These are phyloP conservation scores for Aspiorhynchus laticeps DNA, from an alignment of 2,113 vertebrate species.

Conservation along the genomic window DNA sequence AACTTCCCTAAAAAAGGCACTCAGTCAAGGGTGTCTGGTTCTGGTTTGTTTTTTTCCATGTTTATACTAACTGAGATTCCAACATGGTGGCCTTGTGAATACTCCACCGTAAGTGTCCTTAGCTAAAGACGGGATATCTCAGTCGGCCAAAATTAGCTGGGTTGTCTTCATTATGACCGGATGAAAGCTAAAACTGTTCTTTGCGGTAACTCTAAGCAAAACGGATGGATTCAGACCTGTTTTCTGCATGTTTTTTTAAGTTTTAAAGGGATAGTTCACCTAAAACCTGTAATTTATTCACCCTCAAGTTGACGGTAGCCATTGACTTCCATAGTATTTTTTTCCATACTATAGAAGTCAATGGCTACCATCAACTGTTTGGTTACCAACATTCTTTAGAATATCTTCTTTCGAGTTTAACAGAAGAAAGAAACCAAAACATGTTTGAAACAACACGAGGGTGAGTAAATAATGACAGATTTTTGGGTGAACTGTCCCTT, in stretches of 20 bases:
- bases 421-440: not conserved
- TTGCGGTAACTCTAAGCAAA: not conserved
- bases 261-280: not conserved
- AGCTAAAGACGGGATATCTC: not conserved
- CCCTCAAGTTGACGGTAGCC: not conserved
- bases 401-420: not conserved
- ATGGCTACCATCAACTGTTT: too few relatives aligned
- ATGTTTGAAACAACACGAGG: not conserved
- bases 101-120: not conserved
- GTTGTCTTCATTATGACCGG: not conserved
- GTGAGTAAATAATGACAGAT: not conserved
- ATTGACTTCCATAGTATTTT: too few relatives aligned
- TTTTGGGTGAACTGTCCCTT: not conserved
- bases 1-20: not conserved
- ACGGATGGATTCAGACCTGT: not conserved
- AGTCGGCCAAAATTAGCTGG: slow-evolving; percentile 12
- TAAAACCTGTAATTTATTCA: not conserved
- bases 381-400: not conserved
- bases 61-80: slow-evolving; percentile 38
- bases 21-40: slow-evolving; percentile 30
- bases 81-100: slow-evolving; percentile 21
- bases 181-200: not conserved
- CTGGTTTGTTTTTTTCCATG: slow-evolving; percentile 13
- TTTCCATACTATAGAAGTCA: too few relatives aligned
- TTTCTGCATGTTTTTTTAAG: not conserved